Evolutionary conservation across 2,888 invertebrate genomes (phyloP), one percentile per base, ranked within the genome.

Genomic region (Harpalus rufipes): DNA sequence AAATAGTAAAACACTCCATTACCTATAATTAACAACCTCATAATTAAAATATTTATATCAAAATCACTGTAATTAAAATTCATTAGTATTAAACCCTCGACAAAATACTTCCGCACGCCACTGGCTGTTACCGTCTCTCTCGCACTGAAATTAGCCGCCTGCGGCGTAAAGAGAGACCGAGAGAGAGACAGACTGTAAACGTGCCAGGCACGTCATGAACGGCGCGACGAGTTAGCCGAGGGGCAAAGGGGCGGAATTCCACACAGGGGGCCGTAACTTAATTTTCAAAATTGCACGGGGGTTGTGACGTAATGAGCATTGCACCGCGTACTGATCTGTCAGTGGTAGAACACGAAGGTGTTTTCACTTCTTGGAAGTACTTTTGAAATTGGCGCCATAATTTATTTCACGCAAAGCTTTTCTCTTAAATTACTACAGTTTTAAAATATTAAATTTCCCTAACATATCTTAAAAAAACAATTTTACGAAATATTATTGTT

Each of bases 281-380:
- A 81, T 81, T 81, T 81, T 56, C 21, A 68, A 81, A 81, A 81
- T 81, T 81, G 68, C 68, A 51, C 32, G n/a, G 78, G 78, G 78
- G n/a, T 7, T 74, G 10, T 74, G 72, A 74, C 72, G 72, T 74
- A 44, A 74, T 74, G 8, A 74, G 41, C 14, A 68, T 7, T 74
- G 16, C 10, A 72, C 16, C 18, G 72, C 44, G 32, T 44, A 74
- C 72, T 68, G 68, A 39, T 63, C 25, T 63, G 21, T 5, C 63
- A 7, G 5, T 25, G 25, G 7, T 32, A 14, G 21, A 5, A 44
- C 44, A 44, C 18, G 44, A 16, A 74, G 16, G n/a, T 56, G n/a
- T 16, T 59, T 63, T 63, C 25, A 63, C 10, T 63, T 68, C 63
- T 32, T 6, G 10, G 63, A 63, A 63, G 32, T 32, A 4, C 32